phyloP scores from a whole-genome alignment of 2,113 vertebrate genomes.

The Nibea albiflora region DNA sequence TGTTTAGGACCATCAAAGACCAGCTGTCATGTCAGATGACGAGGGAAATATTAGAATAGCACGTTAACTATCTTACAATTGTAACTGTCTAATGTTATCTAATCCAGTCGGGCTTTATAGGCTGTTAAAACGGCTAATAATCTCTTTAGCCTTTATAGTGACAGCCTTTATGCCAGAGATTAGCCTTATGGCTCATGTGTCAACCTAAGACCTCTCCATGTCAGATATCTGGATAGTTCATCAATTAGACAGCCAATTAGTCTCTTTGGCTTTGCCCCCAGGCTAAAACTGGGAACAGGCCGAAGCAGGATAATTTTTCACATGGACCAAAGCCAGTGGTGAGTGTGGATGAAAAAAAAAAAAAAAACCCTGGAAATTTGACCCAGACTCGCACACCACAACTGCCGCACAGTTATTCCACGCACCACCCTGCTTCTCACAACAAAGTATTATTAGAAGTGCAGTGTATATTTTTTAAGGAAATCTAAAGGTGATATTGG shows the following conservation, averaged over 20 bases:
- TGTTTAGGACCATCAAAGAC: constrained; percentile 62
- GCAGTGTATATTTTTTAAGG: not conserved
- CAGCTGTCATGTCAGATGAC: constrained; percentile 68
- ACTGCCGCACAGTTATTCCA: constrained; percentile 14
- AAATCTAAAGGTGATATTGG: not conserved
- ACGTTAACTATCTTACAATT: constrained; percentile 41
- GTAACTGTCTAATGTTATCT: constrained; percentile 48
- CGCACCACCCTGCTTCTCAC: constrained; percentile 2
- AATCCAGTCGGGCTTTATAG: constrained; percentile 39
- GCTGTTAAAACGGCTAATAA: constrained; percentile 59
- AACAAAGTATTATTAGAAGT: constrained; percentile 8
- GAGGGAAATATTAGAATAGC: constrained; percentile 63
- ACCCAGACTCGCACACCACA: constrained; percentile 16
- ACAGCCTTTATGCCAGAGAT: constrained; percentile 45
- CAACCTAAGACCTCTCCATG: constrained; percentile 22
- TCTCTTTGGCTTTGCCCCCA: constrained; percentile 23
- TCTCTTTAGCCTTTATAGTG: constrained; percentile 56
- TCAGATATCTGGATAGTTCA: constrained; percentile 32
- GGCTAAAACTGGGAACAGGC: constrained; percentile 14
- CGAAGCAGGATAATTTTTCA: constrained; percentile 37
- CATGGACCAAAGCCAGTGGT: constrained; percentile 16
- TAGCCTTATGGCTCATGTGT: constrained; percentile 43
- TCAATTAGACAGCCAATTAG: constrained; percentile 54
- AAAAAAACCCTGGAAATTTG: constrained; percentile 19
- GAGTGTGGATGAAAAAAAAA: constrained; percentile 24